Evolutionary conservation across 2,113 vertebrate species (phyloP).

Genomic region (Setophaga kirtlandii): DNA sequence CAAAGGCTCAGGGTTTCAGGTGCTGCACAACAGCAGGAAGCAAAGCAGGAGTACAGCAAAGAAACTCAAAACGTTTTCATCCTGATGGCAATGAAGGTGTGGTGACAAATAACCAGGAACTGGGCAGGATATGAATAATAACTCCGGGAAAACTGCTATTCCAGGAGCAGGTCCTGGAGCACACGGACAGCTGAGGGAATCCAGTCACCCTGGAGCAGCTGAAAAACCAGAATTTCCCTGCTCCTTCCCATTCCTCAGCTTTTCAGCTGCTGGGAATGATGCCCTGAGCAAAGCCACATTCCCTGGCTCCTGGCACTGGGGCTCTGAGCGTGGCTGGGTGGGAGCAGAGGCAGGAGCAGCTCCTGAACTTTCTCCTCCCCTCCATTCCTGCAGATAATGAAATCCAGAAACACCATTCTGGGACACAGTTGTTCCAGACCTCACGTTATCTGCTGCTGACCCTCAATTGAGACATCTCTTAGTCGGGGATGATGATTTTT

Average conservation of each 20-base stretch:
- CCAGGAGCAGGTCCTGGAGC: conserved; percentile 25
- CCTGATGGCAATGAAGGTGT: conserved; percentile 9
- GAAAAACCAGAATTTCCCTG: neutral
- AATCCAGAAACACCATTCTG: conserved; percentile 17
- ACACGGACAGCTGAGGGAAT: neutral
- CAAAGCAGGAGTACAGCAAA: neutral
- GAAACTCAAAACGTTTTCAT: neutral
- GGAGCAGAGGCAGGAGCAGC: neutral
- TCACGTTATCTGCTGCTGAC: conserved; percentile 51
- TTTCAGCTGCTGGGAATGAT: neutral
- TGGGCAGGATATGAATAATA: conserved; percentile 28
- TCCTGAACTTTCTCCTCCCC: conserved; percentile 43
- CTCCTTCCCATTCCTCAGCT: neutral
- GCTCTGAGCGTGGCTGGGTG: neutral
- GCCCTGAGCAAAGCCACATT: neutral
- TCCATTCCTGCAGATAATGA: conserved; percentile 14
- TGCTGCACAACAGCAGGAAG: neutral
- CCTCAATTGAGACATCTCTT: conserved; percentile 41
- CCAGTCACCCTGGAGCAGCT: neutral
- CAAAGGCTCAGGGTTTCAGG: neutral
- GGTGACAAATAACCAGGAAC: conserved; percentile 40
- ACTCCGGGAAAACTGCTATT: conserved; percentile 5
- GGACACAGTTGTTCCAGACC: conserved; percentile 33
- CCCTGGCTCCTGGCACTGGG: neutral
- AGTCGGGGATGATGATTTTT: conserved; percentile 60